These are phyloP conservation scores for Drosophila lini DNA, from an alignment of 1,140 invertebrate genomes.

Conservation along the genomic window DNA sequence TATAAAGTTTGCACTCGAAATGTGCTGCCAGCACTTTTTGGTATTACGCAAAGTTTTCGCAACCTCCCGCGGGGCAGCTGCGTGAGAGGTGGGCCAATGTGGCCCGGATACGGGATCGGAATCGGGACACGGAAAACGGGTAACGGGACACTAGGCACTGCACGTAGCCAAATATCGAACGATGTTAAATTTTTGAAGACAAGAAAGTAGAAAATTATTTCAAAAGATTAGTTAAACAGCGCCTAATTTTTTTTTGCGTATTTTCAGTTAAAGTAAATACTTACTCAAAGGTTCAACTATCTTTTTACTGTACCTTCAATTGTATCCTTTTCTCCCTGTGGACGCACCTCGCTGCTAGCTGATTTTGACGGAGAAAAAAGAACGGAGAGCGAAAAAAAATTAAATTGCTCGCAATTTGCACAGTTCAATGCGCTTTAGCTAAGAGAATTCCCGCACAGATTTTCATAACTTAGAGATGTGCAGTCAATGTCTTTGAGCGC, in stretches of 20 bases:
- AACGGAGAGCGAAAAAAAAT: conserved; percentile 55
- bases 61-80: conserved; percentile 52
- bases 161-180: neutral
- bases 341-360: conserved; percentile 37
- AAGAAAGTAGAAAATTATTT: neutral
- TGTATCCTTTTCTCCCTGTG: neutral
- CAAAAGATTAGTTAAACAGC: neutral
- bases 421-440: conserved; percentile 82
- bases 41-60: conserved; percentile 79
- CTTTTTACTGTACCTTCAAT: neutral
- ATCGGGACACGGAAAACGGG: conserved; percentile 13
- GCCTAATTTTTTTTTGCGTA: too few species aligned
- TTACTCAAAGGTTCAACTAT: too few species aligned
- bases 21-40: conserved; percentile 81
- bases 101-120: neutral
- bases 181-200: too few species aligned
- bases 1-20: conserved; percentile 82
- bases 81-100: conserved; percentile 39
- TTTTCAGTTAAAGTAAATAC: neutral
- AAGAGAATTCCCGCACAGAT: conserved; percentile 74
- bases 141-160: neutral
- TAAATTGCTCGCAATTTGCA: conserved; percentile 83
- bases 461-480: conserved; percentile 77
- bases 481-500: conserved; percentile 57
- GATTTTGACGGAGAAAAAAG: conserved; percentile 55